Evolutionary conservation across 2,797 vertebrate species (phyloP).

Genomic region (Gadopsis bispinosus): DNA sequence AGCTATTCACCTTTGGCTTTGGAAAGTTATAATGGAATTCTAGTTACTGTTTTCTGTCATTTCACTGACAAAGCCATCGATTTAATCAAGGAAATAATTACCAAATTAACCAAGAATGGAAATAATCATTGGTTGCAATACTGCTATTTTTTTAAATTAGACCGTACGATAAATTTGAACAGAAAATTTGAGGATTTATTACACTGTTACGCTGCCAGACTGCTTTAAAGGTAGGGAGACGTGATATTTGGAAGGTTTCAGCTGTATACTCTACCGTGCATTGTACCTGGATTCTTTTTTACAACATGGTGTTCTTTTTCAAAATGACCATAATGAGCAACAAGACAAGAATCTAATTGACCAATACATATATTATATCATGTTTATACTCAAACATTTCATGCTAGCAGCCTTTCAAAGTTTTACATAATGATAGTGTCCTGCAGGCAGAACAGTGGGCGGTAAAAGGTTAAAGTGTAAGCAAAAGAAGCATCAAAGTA

Average conservation of each 20-base stretch:
- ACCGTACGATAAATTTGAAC: neutral
- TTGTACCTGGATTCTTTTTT: neutral
- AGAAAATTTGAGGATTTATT: neutral
- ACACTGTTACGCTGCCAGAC: neutral
- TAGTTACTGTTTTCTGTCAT: neutral
- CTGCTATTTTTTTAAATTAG: neutral
- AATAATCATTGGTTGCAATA: neutral
- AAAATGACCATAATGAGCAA: neutral
- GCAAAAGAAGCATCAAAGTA: slow-evolving; percentile 2
- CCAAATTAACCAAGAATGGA: neutral
- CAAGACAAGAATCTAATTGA: neutral
- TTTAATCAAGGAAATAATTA: neutral
- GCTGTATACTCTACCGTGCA: neutral
- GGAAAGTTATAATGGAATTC: neutral
- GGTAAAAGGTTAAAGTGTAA: slow-evolving; percentile 8
- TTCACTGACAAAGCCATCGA: neutral
- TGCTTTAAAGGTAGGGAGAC: no score
- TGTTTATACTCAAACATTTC: neutral
- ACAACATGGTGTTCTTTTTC: neutral
- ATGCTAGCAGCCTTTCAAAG: neutral
- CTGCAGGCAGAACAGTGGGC: slow-evolving; percentile 3
- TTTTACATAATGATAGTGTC: neutral
- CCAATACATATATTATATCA: neutral
- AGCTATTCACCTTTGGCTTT: neutral
- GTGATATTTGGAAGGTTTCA: neutral